phyloP scores from a whole-genome alignment of 2,113 vertebrate genomes.

The Brienomyrus brachyistius region DNA sequence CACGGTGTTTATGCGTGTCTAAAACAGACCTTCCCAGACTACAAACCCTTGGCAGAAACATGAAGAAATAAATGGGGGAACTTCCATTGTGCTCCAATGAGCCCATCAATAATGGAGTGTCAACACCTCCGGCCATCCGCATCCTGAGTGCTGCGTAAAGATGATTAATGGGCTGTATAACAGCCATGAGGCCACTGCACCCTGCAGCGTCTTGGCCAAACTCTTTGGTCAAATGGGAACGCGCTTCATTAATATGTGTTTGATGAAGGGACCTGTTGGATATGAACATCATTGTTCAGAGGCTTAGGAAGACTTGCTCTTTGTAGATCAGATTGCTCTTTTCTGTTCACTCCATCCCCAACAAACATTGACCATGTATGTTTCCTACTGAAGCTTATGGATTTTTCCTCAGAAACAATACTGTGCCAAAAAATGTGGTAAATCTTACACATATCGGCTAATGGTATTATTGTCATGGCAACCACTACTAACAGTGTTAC shows the following conservation, averaged over 20 bases:
- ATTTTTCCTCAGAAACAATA: not conserved
- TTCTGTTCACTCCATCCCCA: not conserved
- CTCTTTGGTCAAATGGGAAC: not conserved
- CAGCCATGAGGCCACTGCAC: not conserved
- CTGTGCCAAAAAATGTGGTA: not conserved
- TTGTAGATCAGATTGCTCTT: not conserved
- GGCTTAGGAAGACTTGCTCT: not conserved
- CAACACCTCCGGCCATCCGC: not conserved
- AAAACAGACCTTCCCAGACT: not conserved
- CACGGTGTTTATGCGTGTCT: not conserved
- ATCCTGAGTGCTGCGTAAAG: not conserved
- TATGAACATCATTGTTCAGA: not conserved
- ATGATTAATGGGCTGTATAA: not conserved
- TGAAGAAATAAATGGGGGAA: not conserved
- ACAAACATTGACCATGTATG: not conserved
- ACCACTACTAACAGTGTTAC: not conserved
- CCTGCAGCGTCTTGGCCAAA: not conserved
- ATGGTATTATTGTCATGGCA: constrained; percentile 15
- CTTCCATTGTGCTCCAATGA: not conserved
- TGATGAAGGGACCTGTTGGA: not conserved
- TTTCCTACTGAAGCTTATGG: not conserved
- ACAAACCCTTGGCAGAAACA: not conserved
- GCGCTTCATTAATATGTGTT: not conserved
- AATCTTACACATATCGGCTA: not conserved
- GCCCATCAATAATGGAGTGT: not conserved